Evolutionary conservation across 2,797 vertebrate species (phyloP).

Genomic region (Nannoperca obscura): DNA sequence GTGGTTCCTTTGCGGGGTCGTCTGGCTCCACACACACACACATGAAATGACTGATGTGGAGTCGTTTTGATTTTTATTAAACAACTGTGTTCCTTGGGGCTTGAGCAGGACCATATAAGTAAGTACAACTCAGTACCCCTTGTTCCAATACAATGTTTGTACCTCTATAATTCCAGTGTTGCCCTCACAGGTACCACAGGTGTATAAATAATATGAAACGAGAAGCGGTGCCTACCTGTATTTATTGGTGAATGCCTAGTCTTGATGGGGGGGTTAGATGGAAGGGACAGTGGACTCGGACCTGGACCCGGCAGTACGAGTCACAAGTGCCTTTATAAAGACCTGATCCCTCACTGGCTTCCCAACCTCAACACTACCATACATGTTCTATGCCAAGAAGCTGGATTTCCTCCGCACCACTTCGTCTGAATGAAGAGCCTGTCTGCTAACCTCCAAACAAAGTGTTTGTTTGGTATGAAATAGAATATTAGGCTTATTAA

Average conservation of each 20-base stretch:
- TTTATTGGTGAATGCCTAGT: neutral
- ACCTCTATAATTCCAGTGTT: neutral
- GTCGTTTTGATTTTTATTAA: neutral
- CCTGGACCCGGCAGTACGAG: neutral
- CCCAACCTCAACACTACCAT: neutral
- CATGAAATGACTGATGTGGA: neutral
- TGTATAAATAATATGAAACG: neutral
- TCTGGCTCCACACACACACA: neutral
- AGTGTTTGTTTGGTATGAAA: neutral
- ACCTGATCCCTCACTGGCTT: conserved; percentile 2
- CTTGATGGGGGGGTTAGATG: neutral
- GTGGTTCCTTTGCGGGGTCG: neutral
- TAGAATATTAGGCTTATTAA: neutral
- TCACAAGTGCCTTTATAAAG: neutral
- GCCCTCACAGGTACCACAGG: neutral
- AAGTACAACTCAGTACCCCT: neutral
- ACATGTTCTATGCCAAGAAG: neutral
- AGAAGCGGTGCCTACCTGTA: neutral
- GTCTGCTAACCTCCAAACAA: neutral
- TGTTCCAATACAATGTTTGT: neutral
- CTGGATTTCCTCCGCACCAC: neutral
- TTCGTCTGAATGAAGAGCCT: neutral
- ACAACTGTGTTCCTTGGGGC: neutral
- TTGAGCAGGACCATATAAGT: neutral
- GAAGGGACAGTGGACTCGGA: neutral